Percentiles rank a stretch among this genome's conserved stretches.
phyloP scores from a whole-genome alignment of 2,888 invertebrate genomes.

The Leptinotarsa tumamoca region DNA sequence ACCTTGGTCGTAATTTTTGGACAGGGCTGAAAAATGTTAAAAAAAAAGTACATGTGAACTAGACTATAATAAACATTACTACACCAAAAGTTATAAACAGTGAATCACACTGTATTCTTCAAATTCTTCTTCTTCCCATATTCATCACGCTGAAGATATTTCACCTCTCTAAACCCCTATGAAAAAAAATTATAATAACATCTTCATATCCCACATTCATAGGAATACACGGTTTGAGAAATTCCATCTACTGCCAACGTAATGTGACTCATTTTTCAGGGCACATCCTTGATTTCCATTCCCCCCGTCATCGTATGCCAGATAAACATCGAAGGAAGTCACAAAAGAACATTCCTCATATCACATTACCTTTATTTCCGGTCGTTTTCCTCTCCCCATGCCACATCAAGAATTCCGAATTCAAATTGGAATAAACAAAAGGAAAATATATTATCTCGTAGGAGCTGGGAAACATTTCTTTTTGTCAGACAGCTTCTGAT shows the following conservation, averaged over 20 bases:
- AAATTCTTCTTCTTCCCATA: too few relatives aligned
- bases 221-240: not conserved
- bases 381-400: constrained; percentile 13
- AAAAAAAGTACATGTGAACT: too few relatives aligned
- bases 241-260: not conserved
- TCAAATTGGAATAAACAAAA: constrained; percentile 22
- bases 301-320: not conserved
- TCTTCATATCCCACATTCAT: not conserved
- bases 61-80: not conserved
- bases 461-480: constrained; percentile 14
- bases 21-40: too few relatives aligned
- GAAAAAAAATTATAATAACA: not conserved
- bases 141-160: not conserved
- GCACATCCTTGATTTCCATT: not conserved
- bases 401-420: constrained; percentile 11
- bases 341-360: constrained; percentile 11
- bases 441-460: constrained; percentile 21
- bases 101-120: not conserved
- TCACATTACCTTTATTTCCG: constrained; percentile 7
- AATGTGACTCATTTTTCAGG: not conserved
- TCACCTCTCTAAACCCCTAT: not conserved
- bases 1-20: too few relatives aligned
- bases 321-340: constrained; percentile 12
- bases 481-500: constrained; percentile 22
- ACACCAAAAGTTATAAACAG: too few relatives aligned